These are phyloP conservation scores for Drosophila longiperda DNA, from an alignment of 2,888 invertebrate genomes.

Conservation along the genomic window DNA sequence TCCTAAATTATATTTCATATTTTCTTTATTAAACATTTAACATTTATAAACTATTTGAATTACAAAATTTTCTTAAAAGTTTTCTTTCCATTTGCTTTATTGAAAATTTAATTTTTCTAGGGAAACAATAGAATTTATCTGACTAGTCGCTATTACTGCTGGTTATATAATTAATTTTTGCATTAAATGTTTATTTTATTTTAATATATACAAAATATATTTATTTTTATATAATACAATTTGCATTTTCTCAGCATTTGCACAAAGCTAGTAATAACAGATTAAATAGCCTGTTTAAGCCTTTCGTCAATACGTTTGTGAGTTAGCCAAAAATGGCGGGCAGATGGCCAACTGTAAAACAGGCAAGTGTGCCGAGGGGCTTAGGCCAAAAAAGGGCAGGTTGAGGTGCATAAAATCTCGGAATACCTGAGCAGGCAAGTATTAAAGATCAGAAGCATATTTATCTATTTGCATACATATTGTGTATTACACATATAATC, in stretches of 20 bases:
- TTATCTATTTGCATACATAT: slow-evolving; percentile 52
- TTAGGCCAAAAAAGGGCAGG: slow-evolving; percentile 1
- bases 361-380: slow-evolving; percentile 16
- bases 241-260: background rate
- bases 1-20: background rate
- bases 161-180: background rate
- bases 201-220: background rate
- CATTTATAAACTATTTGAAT: background rate
- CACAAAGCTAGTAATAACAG: background rate
- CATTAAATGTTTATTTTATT: background rate
- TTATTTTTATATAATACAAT: background rate
- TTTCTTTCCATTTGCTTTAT: background rate
- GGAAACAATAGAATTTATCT: background rate
- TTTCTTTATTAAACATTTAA: background rate
- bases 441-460: slow-evolving; percentile 51
- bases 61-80: background rate
- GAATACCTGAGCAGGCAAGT: background rate
- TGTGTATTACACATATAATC: slow-evolving; percentile 16
- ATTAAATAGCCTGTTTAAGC: background rate
- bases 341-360: background rate
- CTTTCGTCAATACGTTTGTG: background rate
- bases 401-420: slow-evolving; percentile 3
- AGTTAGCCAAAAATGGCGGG: background rate
- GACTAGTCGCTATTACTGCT: background rate
- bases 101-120: background rate